A percentile compares a stretch with the other conserved stretches of the same genome.
phyloP scores from a whole-genome alignment of 2,797 vertebrate species.

The Pempheris klunzingeri region DNA sequence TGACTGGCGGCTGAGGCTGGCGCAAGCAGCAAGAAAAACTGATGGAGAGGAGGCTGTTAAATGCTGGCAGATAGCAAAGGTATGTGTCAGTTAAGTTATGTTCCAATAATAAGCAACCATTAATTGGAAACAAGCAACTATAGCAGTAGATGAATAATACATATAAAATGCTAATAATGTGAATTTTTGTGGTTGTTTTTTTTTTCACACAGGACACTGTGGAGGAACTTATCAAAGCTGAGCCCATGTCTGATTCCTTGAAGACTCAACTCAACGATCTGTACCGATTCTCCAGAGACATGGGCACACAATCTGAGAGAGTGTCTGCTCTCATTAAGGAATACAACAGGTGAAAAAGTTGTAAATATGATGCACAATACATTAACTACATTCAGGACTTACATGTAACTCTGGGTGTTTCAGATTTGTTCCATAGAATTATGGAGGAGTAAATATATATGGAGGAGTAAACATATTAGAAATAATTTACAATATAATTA shows the following conservation, averaged over 20 bases:
- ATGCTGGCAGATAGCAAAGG: conserved; percentile 92
- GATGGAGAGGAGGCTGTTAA: conserved; percentile 90
- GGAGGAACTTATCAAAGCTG: conserved; percentile 91
- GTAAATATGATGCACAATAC: not conserved
- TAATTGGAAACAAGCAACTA: not conserved
- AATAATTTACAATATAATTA: too few species aligned
- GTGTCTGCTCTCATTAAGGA: conserved; percentile 96
- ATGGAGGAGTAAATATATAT: not conserved
- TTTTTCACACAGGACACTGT: conserved; percentile 87
- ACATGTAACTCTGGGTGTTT: not conserved
- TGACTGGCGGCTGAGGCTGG: conserved; percentile 84
- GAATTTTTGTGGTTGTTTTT: not conserved
- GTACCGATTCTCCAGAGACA: conserved; percentile 95
- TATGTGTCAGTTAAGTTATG: conserved; percentile 62
- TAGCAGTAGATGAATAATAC: not conserved
- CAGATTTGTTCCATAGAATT: not conserved
- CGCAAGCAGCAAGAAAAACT: conserved; percentile 84
- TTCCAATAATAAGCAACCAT: not conserved
- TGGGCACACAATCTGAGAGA: conserved; percentile 90
- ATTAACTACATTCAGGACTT: not conserved
- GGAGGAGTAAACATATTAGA: too few species aligned
- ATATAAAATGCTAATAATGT: not conserved
- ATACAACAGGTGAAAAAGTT: conserved; percentile 91
- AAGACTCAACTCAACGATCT: conserved; percentile 96
- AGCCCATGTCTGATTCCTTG: conserved; percentile 90